Evolutionary conservation across 1,140 invertebrate genomes (phyloP), one percentile per base, ranked within the genome.

Genomic region (Gonioctena quinquepunctata): DNA sequence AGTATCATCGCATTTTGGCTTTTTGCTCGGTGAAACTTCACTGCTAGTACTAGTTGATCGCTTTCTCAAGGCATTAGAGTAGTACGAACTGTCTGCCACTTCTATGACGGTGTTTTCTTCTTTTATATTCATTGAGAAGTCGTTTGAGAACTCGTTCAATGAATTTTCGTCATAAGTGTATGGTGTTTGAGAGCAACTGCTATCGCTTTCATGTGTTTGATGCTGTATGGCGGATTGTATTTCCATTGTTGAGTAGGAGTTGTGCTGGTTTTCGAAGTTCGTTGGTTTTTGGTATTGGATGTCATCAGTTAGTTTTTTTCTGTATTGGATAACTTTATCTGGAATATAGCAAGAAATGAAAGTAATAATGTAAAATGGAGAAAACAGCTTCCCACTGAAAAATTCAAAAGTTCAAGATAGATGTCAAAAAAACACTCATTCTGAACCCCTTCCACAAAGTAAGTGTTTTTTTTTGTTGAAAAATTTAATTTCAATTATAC

Each of bases 281-380:
- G 7, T 61, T 11, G 11, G 1, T 61, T 61, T 42, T 68, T 61
- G 66, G 22, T 61, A n/a, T 25, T n/a, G 18, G 3, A 33, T 16
- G n/a, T 5, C 11, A 3, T 74, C 72, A 16, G 27, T 57, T 25
- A 68, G 72, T 50, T 77, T 77, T 60, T 71, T 64, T 26, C 77
- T 65, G 56, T 77, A 78, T 64, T 74, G 74, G 8, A 78, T 78
- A 1, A 78, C 77, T 28, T 72, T 74, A 48, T 78, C 77, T 61
- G 27, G 28, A 61, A 61, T 27, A 33, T 56, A 23, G 11, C 16
- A 56, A 21, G 16, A 21, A 3, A 56, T n/a, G n/a, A n/a, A n/a
- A n/a, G n/a, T n/a, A n/a, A n/a, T n/a, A n/a, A n/a, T n/a, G n/a
- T n/a, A n/a, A n/a, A n/a, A n/a, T n/a, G n/a, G n/a, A n/a, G n/a